Evolutionary conservation across 2,888 invertebrate species (phyloP).

Genomic region (Drosophila merina): DNA sequence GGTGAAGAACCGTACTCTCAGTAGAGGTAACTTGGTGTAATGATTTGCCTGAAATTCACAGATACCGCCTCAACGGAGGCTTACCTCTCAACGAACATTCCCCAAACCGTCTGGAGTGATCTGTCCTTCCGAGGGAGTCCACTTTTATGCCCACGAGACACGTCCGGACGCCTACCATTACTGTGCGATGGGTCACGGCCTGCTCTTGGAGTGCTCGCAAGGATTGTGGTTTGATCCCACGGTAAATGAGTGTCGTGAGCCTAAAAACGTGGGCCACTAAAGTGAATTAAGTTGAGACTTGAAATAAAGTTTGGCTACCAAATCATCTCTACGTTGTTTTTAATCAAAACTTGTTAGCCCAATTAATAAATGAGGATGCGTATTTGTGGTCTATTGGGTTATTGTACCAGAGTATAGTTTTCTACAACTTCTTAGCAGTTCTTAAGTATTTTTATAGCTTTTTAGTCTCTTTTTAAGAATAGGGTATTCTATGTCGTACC

Average conservation of each 20-base stretch:
- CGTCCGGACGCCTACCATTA: slow-evolving; percentile 72
- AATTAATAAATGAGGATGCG: too few species aligned
- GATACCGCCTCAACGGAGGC: slow-evolving; percentile 62
- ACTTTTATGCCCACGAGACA: slow-evolving; percentile 68
- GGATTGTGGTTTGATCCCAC: slow-evolving; percentile 76
- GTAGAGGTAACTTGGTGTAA: fast-evolving
- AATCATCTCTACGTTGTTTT: too few species aligned
- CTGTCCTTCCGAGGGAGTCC: slow-evolving; percentile 73
- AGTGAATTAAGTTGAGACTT: slow-evolving; percentile 1
- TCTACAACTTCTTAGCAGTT: too few species aligned
- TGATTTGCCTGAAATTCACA: slow-evolving; percentile 17
- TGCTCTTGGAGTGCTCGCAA: slow-evolving; percentile 78
- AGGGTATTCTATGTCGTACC: too few species aligned
- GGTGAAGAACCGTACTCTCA: slow-evolving; percentile 48
- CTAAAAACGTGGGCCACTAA: slow-evolving; percentile 44
- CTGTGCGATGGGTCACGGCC: slow-evolving; percentile 79
- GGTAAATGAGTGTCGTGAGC: slow-evolving; percentile 73
- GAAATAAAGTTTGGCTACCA: too few species aligned
- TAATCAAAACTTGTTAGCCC: too few species aligned
- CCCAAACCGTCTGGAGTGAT: slow-evolving; percentile 61
- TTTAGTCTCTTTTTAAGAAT: too few species aligned
- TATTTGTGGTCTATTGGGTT: too few species aligned
- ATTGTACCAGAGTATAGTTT: too few species aligned
- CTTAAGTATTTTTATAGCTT: too few species aligned
- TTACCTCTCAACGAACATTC: slow-evolving; percentile 59